Evolutionary conservation across 2,113 vertebrate genomes (phyloP), one percentile per base, ranked within the genome.

Genomic region (Otolemur garnettii): DNA sequence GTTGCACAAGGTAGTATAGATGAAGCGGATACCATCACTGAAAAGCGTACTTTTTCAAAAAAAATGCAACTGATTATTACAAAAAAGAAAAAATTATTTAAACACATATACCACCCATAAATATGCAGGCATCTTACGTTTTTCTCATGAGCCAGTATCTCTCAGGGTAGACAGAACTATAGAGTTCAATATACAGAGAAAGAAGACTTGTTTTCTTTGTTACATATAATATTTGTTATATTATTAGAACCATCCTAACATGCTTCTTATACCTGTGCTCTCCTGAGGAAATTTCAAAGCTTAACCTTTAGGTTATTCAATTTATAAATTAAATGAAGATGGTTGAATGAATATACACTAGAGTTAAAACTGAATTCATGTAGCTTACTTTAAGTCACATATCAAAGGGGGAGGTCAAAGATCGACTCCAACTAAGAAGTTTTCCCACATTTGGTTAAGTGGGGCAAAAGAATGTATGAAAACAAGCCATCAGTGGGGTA

Each of bases 231-330:
- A 57, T 74, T 87, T 85, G 74, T 71, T 68, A 45, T 18, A 66
- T 5, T 18, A 66, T 5, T 77, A 64, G 72, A 85, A 84, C 59
- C 38, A 75, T 66, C 81, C 91, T 64, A 75, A 84, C 14, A 79
- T 24, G 72, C 22, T 66, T 78, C 55, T 81, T 59, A 4, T 1
- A 30, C 35, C 33, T 83, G 17, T 64, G 57, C 42, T 84, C 55
- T 84, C 53, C 35, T 90, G 78, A 72, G 77, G 64, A 91, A 92
- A 94, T 91, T 33, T 87, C 81, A 95, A 88, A 62, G 35, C 19
- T 84, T 81, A 75, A 26, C 53, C 59, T 88, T 91, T 72, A 84
- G 90, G 92, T 93, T 59, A 77, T 35, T 78, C 60, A 74, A 38
- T 64, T 87, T 77, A 59, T 38, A 38, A 38, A 50, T 86, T 86